Base-by-base conservation (phyloP, 2,797 vertebrate genomes). In the Cynodonichthys magdalenae region DNA sequence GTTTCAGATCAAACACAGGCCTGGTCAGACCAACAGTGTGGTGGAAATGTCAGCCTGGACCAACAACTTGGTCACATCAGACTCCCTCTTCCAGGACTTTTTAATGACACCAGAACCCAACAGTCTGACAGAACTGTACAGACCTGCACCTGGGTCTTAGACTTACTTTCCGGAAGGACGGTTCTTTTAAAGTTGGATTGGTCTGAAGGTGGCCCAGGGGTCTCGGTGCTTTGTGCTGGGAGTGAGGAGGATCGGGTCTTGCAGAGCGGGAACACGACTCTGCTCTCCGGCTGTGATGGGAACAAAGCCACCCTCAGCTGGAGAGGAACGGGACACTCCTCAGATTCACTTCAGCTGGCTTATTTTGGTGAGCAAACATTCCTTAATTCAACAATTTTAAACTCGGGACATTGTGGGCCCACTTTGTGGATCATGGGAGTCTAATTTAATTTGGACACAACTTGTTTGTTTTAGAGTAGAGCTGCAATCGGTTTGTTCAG, bases 131-230 rank as follows among this genome's bases (percentile, higher is more conserved):
- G 58, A 55, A 54, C 18, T 47, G 63, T 5, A 3, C 45, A 28
- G 3, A 49, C 59, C 18, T 92, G 90, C 59, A 84, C 75, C 20
- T 92, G 90, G 90, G 56, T 53, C 31, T 46, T 92, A 17, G 27
- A 70, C 17, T 2, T 89, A 17, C 77, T 75, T 27, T 15, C 1
- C n/a, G 79, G 70, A 11, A 75, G 65, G 29, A 64, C 41, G 12
- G 64, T 92, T 17, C 29, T 15, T 28, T 58, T 93, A 34, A 67
- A 74, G 44, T 11, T 69, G 0, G 24, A 52, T 24, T 15, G 56
- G 66, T n/a, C 69, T 45, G 89, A 80, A 14, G 41, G 28, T 2
- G 77, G 62, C 4, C 82, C 75, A 0, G 73, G 20, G 2, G 11
- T 90, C n/a, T 61, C 54, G 0, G 69, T 91, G 47, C 42, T 15